These are phyloP conservation scores for Tetramorium bicarinatum DNA, from an alignment of 2,888 invertebrate species.

Conservation along the genomic window DNA sequence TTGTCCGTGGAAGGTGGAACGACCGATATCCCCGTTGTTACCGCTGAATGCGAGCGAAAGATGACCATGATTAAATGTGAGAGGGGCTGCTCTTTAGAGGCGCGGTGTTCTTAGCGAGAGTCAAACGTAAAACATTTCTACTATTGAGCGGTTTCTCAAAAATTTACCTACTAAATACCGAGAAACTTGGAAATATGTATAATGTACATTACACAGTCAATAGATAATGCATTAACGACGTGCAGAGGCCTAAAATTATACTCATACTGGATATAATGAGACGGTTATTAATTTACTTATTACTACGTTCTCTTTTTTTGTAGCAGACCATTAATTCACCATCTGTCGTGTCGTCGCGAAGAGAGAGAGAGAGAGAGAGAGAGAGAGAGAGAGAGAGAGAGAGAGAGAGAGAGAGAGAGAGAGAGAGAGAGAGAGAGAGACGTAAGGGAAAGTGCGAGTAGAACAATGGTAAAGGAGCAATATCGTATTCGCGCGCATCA, in stretches of 20 bases:
- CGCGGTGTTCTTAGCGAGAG: constrained; percentile 14
- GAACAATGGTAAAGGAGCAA: background rate
- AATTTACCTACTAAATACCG: constrained; percentile 17
- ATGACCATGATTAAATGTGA: constrained; percentile 46
- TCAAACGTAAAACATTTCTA: constrained; percentile 5
- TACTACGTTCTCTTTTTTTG: background rate
- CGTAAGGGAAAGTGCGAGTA: background rate
- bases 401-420: constrained; percentile 21
- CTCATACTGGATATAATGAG: background rate
- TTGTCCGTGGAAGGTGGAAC: constrained; percentile 74
- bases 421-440: constrained; percentile 17
- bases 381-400: constrained; percentile 21
- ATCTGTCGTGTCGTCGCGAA: background rate
- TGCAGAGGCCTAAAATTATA: constrained; percentile 12
- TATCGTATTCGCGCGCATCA: constrained; percentile 21
- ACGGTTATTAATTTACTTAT: background rate
- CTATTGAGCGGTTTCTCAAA: background rate
- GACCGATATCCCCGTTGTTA: constrained; percentile 75
- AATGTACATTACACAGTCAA: background rate
- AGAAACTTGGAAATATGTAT: background rate
- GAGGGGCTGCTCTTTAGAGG: background rate
- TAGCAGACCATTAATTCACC: constrained; percentile 18
- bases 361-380: constrained; percentile 26
- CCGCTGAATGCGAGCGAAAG: constrained; percentile 68
- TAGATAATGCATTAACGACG: constrained; percentile 30